Conservation (phyloP, 1,140 invertebrate genomes). For the Apis florea region DNA sequence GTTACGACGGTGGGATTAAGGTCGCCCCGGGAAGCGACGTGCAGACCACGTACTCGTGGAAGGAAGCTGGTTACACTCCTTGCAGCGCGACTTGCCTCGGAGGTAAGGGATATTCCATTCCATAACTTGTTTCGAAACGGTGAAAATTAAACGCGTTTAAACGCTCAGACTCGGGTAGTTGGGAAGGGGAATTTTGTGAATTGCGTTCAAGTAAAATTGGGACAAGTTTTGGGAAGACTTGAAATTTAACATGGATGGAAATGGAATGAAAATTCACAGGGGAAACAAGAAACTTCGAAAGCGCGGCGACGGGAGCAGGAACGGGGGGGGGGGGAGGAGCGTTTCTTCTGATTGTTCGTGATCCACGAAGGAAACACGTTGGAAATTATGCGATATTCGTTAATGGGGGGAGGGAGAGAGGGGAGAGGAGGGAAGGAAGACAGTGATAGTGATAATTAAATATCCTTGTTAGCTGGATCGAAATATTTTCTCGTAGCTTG, state of each 20-base stretch:
- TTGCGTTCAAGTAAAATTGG: background rate
- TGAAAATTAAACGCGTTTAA: conserved; percentile 6
- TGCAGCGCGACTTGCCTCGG: conserved; percentile 97
- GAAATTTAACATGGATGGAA: conserved; percentile 15
- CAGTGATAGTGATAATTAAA: background rate
- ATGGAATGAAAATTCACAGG: conserved; percentile 25
- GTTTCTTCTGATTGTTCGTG: background rate
- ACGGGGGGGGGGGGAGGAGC: background rate
- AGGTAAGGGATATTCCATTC: conserved; percentile 79
- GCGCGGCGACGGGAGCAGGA: background rate
- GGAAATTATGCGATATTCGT: background rate
- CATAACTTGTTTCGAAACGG: background rate
- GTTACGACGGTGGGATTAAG: conserved; percentile 80
- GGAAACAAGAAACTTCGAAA: conserved; percentile 5
- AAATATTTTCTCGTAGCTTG: too few relatives aligned
- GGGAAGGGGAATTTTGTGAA: conserved; percentile 7
- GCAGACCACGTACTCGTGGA: conserved; percentile 89
- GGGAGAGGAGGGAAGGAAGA: too few relatives aligned
- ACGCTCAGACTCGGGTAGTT: background rate
- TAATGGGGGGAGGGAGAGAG: background rate
- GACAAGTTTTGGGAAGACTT: background rate
- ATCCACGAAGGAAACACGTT: background rate
- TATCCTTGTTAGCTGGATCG: too few relatives aligned
- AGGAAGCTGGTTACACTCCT: conserved; percentile 90
- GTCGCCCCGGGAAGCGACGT: conserved; percentile 80